Conservation (phyloP, 2,888 invertebrate genomes). For the Sepiola atlantica region DNA sequence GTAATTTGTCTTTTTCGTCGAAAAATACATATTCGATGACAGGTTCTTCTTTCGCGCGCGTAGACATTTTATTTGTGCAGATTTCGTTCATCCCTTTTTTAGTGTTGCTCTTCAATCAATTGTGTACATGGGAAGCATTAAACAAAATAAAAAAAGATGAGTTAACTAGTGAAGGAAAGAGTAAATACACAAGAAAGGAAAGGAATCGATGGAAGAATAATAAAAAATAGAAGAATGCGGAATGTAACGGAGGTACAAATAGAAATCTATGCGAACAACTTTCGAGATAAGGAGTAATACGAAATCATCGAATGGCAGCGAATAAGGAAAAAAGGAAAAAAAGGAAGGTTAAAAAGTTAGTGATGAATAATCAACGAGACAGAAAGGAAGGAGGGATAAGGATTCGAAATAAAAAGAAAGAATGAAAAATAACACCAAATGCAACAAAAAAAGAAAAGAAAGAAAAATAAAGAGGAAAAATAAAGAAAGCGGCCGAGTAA, state of each 20-base stretch:
- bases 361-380: too few species aligned
- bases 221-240: too few species aligned
- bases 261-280: too few species aligned
- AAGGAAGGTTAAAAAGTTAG: too few species aligned
- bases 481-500: neutral
- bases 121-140: neutral
- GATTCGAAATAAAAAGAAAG: too few species aligned
- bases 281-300: too few species aligned
- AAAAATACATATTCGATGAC: constrained; percentile 32
- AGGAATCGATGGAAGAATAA: too few species aligned
- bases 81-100: neutral
- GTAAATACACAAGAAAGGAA: neutral
- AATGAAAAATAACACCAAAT: neutral
- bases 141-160: neutral
- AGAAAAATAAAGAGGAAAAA: neutral
- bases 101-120: neutral
- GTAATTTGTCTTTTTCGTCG: constrained; percentile 2
- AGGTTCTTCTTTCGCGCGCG: neutral
- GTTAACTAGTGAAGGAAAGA: neutral
- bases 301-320: too few species aligned
- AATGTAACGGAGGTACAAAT: too few species aligned
- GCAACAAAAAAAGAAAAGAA: neutral
- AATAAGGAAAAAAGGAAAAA: too few species aligned
- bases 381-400: too few species aligned
- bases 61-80: neutral